phyloP scores from a whole-genome alignment of 2,888 invertebrate genomes.

The Platycheirus rosarum region DNA sequence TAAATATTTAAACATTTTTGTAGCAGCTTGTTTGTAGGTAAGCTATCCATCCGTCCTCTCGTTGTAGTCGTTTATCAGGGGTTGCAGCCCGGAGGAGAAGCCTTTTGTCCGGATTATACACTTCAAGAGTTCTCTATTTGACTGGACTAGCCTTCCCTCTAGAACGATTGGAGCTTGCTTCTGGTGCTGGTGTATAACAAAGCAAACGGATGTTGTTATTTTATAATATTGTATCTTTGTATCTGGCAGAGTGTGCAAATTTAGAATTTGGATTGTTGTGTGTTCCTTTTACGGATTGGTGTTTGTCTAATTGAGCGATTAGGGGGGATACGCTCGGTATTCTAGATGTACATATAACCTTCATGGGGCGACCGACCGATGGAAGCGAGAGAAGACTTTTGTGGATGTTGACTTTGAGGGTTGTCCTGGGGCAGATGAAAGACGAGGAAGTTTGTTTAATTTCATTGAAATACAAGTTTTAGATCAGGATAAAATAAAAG shows the following conservation, averaged over 20 bases:
- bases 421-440: too few species aligned
- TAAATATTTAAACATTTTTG: constrained; percentile 67
- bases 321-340: constrained; percentile 4
- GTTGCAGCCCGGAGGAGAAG: constrained; percentile 5
- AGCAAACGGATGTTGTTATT: constrained; percentile 64
- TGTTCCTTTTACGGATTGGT: constrained; percentile 1
- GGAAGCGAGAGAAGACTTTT: not conserved
- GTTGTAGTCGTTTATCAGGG: not conserved
- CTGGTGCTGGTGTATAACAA: constrained; percentile 33
- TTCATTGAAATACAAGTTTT: constrained; percentile 31
- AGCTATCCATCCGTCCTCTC: not conserved
- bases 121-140: constrained; percentile 29
- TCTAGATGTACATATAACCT: constrained; percentile 33
- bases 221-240: constrained; percentile 16
- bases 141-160: not conserved
- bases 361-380: constrained; percentile 1
- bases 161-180: not conserved
- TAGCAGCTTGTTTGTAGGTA: constrained; percentile 40
- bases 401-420: constrained; percentile 12
- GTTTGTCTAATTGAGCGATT: constrained; percentile 54
- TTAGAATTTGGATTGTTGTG: constrained; percentile 10
- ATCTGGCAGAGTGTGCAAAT: constrained; percentile 26
- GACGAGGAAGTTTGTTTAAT: constrained; percentile 38
- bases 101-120: constrained; percentile 33
- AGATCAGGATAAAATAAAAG: too few species aligned